Base-by-base conservation (phyloP, 2,113 vertebrate genomes). In the Carassius carassius region DNA sequence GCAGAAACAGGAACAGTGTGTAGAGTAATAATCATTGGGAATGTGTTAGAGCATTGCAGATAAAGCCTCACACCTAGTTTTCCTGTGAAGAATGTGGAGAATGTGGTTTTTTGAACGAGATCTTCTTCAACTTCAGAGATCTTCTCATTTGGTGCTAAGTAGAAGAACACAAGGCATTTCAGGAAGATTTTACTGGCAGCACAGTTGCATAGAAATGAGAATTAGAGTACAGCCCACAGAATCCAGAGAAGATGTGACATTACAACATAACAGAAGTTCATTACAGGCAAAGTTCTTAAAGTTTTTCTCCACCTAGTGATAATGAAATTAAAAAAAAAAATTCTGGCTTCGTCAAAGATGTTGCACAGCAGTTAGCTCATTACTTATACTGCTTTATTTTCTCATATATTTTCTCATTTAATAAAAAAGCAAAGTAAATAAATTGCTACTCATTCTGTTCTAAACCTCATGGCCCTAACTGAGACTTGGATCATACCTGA, bases 11-110 rank as follows among this genome's bases (percentile, higher is more conserved):
- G 62, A 69, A 4, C n/a, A 49, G 41, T n/a, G 47, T 69, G 78
- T 63, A 58, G 23, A 81, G 78, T 51, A 54, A 67, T 78, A 78
- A 76, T 81, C 83, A 82, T 78, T 7, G 70, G 76, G 12, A 58
- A 47, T 23, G 84, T 49, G 86, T 72, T 84, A 84, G 49, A 54
- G 47, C 25, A 8, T 10, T 21, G 35, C 49, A 76, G 83, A 91
- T 84, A 49, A 88, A 65, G 63, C 73, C 80, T 89, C 89, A 80
- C 84, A 89, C 83, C 88, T 91, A 90, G 35, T 88, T 85, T 90
- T 87, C 82, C 81, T 56, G 78, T 84, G 90, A 89, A 90, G 89
- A 91, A 90, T 91, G 80, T 90, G 78, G 84, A 81, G 87, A 65
- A n/a, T 29, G 29, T 29, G 41, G 29, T 74, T 72, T 86, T 79